Evolutionary conservation across 2,113 vertebrate genomes (phyloP).

Genomic region (Pogona vitticeps): DNA sequence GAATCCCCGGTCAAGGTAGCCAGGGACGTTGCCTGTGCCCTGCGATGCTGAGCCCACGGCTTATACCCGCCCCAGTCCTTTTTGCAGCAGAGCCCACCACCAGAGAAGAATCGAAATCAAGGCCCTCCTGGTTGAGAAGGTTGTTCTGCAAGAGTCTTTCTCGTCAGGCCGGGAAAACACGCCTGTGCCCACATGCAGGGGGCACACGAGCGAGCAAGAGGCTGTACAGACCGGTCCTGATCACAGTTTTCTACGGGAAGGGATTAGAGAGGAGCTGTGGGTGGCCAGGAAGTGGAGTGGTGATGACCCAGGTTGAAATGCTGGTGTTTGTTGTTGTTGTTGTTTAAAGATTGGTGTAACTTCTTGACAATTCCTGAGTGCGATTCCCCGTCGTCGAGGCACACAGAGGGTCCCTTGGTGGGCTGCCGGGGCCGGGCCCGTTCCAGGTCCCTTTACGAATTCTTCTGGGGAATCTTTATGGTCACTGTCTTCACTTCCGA

Average conservation of each 20-base stretch:
- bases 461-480: conserved; percentile 93
- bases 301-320: conserved; percentile 48
- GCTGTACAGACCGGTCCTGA: conserved; percentile 8
- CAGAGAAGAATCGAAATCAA: conserved; percentile 15
- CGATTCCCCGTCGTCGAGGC: conserved; percentile 63
- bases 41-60: too few species aligned
- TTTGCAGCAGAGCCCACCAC: background rate
- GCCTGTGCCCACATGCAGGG: conserved; percentile 23
- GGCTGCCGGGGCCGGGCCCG: background rate
- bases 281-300: conserved; percentile 50
- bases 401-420: conserved; percentile 53
- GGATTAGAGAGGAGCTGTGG: conserved; percentile 31
- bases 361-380: conserved; percentile 75
- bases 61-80: background rate
- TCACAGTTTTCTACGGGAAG: conserved; percentile 33
- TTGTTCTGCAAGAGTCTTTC: conserved; percentile 39
- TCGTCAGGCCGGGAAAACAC: background rate
- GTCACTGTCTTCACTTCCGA: conserved; percentile 98
- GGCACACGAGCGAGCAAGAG: conserved; percentile 48
- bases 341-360: conserved; percentile 15
- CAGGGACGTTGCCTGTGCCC: fast-evolving
- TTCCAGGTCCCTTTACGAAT: conserved; percentile 81
- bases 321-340: conserved; percentile 63
- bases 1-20: background rate
- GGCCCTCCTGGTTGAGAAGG: conserved; percentile 41